phyloP scores from a whole-genome alignment of 92 coral and sea anemone genomes.

The Heteractis magnifica region DNA sequence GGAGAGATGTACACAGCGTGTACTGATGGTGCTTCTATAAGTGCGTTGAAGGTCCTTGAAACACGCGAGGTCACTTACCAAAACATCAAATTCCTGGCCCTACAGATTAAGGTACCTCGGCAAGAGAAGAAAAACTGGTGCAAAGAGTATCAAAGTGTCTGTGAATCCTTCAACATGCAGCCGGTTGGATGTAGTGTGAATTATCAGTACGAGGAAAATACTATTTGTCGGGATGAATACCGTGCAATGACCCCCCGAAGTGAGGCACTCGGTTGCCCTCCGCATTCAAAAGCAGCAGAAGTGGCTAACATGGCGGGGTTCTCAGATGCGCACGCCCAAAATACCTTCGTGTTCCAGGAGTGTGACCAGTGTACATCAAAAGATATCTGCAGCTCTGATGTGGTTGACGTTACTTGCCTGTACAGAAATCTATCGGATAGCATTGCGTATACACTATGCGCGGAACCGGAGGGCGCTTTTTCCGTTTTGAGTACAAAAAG shows the following conservation, averaged over 20 bases:
- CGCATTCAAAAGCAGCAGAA: conserved; percentile 28
- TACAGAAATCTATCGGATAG: neutral
- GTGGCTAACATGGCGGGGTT: conserved; percentile 55
- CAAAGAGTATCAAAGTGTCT: conserved; percentile 41
- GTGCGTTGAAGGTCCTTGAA: conserved; percentile 20
- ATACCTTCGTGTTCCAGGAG: conserved; percentile 39
- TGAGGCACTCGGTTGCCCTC: conserved; percentile 53
- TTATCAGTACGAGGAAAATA: conserved; percentile 21
- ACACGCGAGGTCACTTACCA: conserved; percentile 20
- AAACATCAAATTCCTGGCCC: conserved; percentile 12
- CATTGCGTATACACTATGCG: conserved; percentile 39
- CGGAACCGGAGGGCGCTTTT: conserved; percentile 45
- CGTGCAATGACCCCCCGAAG: conserved; percentile 35
- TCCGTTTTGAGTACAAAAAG: conserved; percentile 34
- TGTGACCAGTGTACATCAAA: conserved; percentile 31
- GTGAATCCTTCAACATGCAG: conserved; percentile 37
- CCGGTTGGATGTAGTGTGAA: conserved; percentile 35
- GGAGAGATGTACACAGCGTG: conserved; percentile 43
- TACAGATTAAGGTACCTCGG: conserved; percentile 32
- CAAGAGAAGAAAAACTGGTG: conserved; percentile 34
- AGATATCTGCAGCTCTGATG: neutral
- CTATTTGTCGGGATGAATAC: conserved; percentile 41
- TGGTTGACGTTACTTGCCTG: conserved; percentile 22
- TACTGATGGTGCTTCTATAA: conserved; percentile 38
- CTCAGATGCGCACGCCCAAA: conserved; percentile 15